Conservation (phyloP, 2,888 invertebrate species). For the Heliconius charithonia region DNA sequence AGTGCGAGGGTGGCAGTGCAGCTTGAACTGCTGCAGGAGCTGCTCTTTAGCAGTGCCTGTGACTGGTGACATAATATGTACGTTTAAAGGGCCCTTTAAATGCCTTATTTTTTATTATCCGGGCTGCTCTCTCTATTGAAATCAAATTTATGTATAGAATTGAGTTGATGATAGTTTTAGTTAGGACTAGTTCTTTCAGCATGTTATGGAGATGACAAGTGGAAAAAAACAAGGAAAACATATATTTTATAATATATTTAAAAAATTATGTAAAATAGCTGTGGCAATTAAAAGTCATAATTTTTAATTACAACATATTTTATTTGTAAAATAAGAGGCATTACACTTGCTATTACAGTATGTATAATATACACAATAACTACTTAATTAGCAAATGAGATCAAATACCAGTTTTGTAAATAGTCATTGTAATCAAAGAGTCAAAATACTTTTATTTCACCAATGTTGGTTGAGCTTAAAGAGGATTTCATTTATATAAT, state of each 20-base stretch:
- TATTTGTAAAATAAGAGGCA: neutral
- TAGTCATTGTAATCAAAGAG: neutral
- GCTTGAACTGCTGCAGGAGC: neutral
- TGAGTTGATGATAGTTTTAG: no score
- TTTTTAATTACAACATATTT: conserved; percentile 5
- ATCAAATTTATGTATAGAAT: no score
- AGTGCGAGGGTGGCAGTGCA: neutral
- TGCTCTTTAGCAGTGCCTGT: neutral
- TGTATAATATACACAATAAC: conserved; percentile 1
- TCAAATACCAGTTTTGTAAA: neutral
- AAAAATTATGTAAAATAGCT: neutral
- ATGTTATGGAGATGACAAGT: no score
- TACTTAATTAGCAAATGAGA: conserved; percentile 6
- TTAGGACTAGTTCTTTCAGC: no score
- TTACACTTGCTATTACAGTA: neutral
- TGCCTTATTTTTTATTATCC: no score
- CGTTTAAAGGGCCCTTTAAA: no score
- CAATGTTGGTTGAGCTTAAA: neutral
- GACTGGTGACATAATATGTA: neutral
- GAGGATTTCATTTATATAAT: neutral
- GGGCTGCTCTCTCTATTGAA: no score
- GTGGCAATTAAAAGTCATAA: neutral
- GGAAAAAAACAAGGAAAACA: no score
- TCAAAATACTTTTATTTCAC: neutral
- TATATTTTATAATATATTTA: neutral